These are phyloP conservation scores for Clinocottus analis DNA, from an alignment of 2,113 vertebrate species.

Conservation along the genomic window DNA sequence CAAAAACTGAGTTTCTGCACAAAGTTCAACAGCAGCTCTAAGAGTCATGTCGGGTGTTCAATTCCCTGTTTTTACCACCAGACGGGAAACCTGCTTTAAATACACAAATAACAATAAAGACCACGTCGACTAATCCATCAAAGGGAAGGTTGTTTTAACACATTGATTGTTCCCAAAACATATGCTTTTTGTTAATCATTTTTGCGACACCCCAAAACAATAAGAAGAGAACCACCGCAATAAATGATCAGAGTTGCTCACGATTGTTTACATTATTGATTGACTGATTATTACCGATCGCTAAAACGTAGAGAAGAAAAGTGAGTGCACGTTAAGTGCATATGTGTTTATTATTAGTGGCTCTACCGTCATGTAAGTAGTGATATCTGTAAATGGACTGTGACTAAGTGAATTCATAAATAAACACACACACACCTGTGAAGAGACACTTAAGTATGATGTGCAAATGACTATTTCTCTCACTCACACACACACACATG, in stretches of 20 bases:
- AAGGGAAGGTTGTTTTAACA: not conserved
- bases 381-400: not conserved
- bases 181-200: not conserved
- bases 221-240: too few species aligned
- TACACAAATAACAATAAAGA: not conserved
- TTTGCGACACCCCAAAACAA: not conserved
- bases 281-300: not conserved
- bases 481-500: constrained; percentile 14
- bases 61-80: not conserved
- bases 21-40: not conserved
- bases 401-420: not conserved
- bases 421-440: not conserved
- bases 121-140: not conserved
- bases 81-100: not conserved
- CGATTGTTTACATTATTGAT: too few species aligned
- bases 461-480: not conserved
- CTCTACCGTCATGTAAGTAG: not conserved
- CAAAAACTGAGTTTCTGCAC: not conserved
- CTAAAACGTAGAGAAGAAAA: not conserved
- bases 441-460: too few species aligned
- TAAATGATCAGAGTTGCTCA: too few species aligned
- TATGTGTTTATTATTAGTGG: not conserved
- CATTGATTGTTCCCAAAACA: not conserved
- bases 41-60: not conserved
- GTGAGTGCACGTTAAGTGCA: not conserved